Base-by-base conservation (phyloP, 2,113 vertebrate genomes). In the Daboia siamensis region DNA sequence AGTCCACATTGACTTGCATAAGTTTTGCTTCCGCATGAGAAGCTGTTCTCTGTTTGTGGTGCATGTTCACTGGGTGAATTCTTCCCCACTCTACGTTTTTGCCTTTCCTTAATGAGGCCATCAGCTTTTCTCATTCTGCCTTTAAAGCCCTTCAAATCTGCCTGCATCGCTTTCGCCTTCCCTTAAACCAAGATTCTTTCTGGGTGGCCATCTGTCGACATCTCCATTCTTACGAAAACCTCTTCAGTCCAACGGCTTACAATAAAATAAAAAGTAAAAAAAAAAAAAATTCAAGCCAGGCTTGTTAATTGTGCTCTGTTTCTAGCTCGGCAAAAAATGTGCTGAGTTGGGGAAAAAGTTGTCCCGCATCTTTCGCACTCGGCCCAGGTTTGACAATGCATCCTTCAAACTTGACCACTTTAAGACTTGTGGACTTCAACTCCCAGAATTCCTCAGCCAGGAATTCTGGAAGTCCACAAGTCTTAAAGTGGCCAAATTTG, bases 71-170 rank as follows among this genome's bases (percentile, higher is more conserved):
- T 93, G 92, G n/a, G 91, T 90, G 94, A 61, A 61, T 26, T 92
- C 94, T 24, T 93, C 33, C 88, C 6, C 95, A 93, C 93, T 95
- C 84, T 92, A 85, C 48, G n/a, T 92, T 90, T 87, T 89, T 91
- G 93, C 11, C 87, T 93, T 93, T 91, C 92, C 95, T 96, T 96
- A 95, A 91, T 17, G 15, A 23, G 55, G 54, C 91, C 54, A 89
- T 92, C 87, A n/a, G 44, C 91, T 92, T 1, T 23, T 4, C 86
- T 61, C 91, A 91, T 94, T 52, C 26, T 54, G 52, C 54, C 48
- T 89, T 89, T 89, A 92, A 29, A n/a, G 44, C 87, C 33, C 54
- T 26, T 17, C 8, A 12, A 3, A 88, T 86, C 74, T 39, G 74
- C 86, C 24, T 91, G 94, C 93, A 92, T 91, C 52, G 84, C 88